Evolutionary conservation across 2,797 vertebrate species (phyloP).

Genomic region (Glyptemys insculpta): DNA sequence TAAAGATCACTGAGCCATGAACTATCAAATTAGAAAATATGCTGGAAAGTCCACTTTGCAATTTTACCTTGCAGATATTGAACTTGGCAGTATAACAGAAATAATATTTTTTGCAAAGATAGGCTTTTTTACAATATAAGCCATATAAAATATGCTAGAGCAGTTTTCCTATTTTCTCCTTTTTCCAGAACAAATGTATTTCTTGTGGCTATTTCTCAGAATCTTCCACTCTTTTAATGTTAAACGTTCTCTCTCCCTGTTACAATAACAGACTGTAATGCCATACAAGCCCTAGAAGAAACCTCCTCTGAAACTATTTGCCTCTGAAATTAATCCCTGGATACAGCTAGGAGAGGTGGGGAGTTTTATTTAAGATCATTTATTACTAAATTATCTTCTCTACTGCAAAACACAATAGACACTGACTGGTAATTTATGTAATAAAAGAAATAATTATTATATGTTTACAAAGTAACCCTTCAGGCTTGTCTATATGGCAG

Average conservation of each 20-base stretch:
- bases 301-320: not conserved
- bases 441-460: not conserved
- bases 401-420: not conserved
- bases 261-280: not conserved
- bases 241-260: not conserved
- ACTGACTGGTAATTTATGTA: constrained; percentile 12
- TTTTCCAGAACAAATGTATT: not conserved
- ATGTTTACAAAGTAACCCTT: not conserved
- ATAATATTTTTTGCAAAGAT: not conserved
- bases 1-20: not conserved
- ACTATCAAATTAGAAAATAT: not conserved
- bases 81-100: not conserved
- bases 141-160: not conserved
- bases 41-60: not conserved
- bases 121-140: not conserved
- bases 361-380: not conserved
- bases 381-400: not conserved
- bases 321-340: not conserved
- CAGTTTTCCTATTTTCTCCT: not conserved
- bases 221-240: not conserved
- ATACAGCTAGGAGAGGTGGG: not conserved
- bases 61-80: not conserved
- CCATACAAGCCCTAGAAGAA: not conserved
- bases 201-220: not conserved
- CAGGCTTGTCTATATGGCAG: not conserved